phyloP scores from a whole-genome alignment of 2,888 invertebrate genomes.

The Cloeon dipterum region DNA sequence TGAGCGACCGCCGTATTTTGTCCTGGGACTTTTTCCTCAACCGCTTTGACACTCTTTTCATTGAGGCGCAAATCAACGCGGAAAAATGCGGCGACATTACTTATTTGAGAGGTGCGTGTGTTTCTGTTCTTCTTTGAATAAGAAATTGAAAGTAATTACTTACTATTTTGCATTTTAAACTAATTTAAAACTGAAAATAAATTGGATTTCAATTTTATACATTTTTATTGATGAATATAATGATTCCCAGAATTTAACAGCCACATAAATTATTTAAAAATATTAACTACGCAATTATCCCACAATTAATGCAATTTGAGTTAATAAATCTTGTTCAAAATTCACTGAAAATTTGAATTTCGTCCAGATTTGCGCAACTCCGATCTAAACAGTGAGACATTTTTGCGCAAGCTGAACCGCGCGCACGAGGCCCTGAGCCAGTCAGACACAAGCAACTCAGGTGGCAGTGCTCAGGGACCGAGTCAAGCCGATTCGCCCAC shows the following conservation, averaged over 20 bases:
- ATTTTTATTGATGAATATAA: background rate
- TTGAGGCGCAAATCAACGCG: conserved; percentile 86
- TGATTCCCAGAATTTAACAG: no score
- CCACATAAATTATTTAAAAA: no score
- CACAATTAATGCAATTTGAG: background rate
- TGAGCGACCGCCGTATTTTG: conserved; percentile 72
- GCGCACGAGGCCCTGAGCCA: conserved; percentile 72
- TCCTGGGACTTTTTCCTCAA: conserved; percentile 97
- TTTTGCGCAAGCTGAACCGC: conserved; percentile 64
- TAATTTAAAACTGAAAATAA: background rate
- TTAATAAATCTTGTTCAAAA: no score
- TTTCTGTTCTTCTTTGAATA: background rate
- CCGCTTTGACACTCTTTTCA: conserved; percentile 80
- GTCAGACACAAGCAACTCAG: conserved; percentile 5
- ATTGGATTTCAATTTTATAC: no score
- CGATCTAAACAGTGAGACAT: conserved; percentile 65
- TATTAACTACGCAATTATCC: background rate
- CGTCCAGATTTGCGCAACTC: conserved; percentile 63
- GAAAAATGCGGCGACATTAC: conserved; percentile 68
- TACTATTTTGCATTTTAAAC: background rate
- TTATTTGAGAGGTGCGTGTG: conserved; percentile 44
- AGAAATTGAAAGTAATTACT: background rate
- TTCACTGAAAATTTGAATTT: conserved; percentile 4
- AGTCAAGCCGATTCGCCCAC: conserved; percentile 22
- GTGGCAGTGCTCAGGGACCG: background rate